phyloP scores from a whole-genome alignment of 92 coral and sea anemone genomes.

The Epizoanthus stellaris region DNA sequence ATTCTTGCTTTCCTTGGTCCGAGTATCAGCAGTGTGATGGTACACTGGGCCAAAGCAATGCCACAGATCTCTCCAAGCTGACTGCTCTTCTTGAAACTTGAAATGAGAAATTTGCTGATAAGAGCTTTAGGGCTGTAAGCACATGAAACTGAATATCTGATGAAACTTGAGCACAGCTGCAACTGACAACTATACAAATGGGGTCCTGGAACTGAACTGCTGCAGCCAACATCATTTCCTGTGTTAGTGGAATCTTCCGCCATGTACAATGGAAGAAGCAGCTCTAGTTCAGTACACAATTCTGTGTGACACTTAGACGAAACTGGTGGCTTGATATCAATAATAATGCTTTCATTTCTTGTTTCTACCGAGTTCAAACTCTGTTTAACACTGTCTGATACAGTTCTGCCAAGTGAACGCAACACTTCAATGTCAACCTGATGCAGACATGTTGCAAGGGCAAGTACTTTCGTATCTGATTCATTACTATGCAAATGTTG shows the following conservation, averaged over 20 bases:
- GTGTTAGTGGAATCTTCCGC: background rate
- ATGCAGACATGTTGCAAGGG: background rate
- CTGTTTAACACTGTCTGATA: constrained; percentile 17
- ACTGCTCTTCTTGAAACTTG: background rate
- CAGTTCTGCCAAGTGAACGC: background rate
- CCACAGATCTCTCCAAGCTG: constrained; percentile 8
- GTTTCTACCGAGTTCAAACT: background rate
- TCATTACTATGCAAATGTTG: too few species aligned
- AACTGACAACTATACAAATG: background rate
- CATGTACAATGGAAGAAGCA: constrained; percentile 21
- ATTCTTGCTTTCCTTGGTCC: background rate
- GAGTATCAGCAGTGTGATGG: background rate
- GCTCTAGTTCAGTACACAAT: constrained; percentile 8
- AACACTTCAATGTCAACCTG: background rate
- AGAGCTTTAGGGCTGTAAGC: background rate
- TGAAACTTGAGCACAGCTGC: constrained; percentile 1
- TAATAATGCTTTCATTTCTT: background rate
- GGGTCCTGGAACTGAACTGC: background rate
- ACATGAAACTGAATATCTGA: background rate
- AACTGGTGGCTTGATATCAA: background rate
- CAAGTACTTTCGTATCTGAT: background rate
- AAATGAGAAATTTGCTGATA: constrained; percentile 11
- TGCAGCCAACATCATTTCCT: too few species aligned
- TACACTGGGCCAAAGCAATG: background rate
- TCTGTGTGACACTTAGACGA: background rate